Conservation (phyloP, 2,113 vertebrate genomes). For the Pomatorhinus ruficollis region DNA sequence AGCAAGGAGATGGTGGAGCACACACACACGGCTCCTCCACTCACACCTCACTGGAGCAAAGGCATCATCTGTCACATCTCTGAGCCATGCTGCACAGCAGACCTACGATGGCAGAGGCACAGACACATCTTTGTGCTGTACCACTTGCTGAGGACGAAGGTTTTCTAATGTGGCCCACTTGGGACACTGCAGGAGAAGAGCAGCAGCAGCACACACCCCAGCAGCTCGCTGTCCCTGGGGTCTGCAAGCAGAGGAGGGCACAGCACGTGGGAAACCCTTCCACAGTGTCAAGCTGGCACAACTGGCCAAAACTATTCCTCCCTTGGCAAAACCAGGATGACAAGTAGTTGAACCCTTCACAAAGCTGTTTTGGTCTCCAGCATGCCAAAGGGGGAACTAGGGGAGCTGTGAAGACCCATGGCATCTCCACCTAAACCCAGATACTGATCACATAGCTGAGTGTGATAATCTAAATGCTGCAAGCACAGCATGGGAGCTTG, state of each 20-base stretch:
- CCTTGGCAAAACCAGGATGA: not conserved
- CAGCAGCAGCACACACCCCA: not conserved
- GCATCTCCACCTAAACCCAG: not conserved
- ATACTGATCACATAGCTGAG: not conserved
- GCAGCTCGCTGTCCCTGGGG: not conserved
- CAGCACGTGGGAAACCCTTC: not conserved
- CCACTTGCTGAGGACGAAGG: not conserved
- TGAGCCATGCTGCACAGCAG: not conserved
- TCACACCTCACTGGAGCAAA: not conserved
- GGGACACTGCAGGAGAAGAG: not conserved
- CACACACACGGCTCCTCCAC: not conserved
- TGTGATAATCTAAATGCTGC: not conserved
- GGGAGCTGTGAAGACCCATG: not conserved
- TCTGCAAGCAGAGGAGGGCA: not conserved
- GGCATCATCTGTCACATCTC: not conserved
- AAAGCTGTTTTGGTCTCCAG: not conserved
- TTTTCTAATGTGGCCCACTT: accelerated
- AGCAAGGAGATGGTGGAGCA: not conserved
- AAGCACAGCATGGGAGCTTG: not conserved
- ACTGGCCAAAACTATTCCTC: not conserved
- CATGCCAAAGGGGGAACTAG: not conserved
- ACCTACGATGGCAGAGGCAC: not conserved
- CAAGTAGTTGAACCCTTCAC: not conserved
- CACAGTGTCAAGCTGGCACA: not conserved
- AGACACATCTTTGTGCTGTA: not conserved